Percentiles rank a stretch among this genome's conserved stretches.
These are phyloP conservation scores for Bubalus kerabau DNA, from an alignment of 2,113 vertebrate species.

Conservation along the genomic window DNA sequence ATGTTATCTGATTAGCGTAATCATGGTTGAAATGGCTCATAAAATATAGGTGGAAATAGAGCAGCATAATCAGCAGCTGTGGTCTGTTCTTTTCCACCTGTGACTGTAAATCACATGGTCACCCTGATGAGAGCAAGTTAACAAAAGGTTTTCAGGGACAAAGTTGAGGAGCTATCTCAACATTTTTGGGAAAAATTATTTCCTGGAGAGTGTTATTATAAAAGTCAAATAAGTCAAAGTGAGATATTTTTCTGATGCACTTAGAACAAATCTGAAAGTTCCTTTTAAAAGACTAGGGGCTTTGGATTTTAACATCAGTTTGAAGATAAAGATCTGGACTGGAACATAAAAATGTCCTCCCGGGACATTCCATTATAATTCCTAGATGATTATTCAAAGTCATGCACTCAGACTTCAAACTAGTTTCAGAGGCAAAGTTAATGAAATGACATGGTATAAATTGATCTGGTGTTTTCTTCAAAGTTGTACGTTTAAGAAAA, in stretches of 20 bases:
- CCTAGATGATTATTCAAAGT: neutral
- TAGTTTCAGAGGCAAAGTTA: neutral
- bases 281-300: neutral
- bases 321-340: neutral
- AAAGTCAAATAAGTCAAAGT: neutral
- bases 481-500: neutral
- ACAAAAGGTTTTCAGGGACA: neutral
- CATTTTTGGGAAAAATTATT: neutral
- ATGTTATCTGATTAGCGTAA: slow-evolving; percentile 53
- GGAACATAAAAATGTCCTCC: neutral
- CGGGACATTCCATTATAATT: neutral
- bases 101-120: slow-evolving; percentile 8
- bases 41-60: slow-evolving; percentile 25
- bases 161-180: slow-evolving; percentile 1
- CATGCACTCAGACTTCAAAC: neutral
- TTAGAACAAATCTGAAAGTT: neutral
- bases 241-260: neutral
- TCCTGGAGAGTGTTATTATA: neutral
- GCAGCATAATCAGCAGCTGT: neutral
- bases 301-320: neutral
- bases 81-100: neutral
- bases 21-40: slow-evolving; percentile 30
- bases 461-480: neutral
- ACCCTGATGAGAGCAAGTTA: slow-evolving; percentile 24
- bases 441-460: neutral